phyloP scores from a whole-genome alignment of 2,797 vertebrate species.

The Fundulus diaphanus region DNA sequence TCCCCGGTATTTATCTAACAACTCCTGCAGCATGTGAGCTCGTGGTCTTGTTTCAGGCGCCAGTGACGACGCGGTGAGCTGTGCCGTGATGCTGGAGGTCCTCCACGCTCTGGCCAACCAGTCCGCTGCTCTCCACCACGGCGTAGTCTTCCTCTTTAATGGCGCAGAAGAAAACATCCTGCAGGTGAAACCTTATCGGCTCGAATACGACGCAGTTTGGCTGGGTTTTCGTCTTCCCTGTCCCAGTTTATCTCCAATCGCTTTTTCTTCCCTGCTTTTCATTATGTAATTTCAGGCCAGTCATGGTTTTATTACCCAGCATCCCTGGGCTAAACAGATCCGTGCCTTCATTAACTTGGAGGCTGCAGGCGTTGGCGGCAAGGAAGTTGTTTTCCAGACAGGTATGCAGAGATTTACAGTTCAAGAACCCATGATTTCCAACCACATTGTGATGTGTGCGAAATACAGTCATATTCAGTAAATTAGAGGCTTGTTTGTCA shows the following conservation, averaged over 20 bases:
- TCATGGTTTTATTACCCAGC: constrained; percentile 98
- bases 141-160: constrained; percentile 96
- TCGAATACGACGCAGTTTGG: background rate
- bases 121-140: constrained; percentile 87
- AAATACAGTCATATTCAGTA: no score
- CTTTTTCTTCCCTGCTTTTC: background rate
- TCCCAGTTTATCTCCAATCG: background rate
- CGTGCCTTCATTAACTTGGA: constrained; percentile 97
- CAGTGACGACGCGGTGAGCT: constrained; percentile 97
- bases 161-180: constrained; percentile 96
- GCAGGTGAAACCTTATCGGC: constrained; percentile 85
- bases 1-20: constrained; percentile 2
- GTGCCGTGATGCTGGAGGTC: constrained; percentile 97
- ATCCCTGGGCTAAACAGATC: constrained; percentile 92
- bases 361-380: constrained; percentile 97
- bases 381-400: constrained; percentile 98
- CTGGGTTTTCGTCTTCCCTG: background rate
- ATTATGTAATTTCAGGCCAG: constrained; percentile 84
- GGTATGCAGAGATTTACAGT: constrained; percentile 74
- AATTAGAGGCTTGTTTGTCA: no score
- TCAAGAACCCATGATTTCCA: background rate
- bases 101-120: constrained; percentile 88
- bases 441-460: background rate
- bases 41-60: constrained; percentile 83
- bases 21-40: constrained; percentile 2